Evolutionary conservation across 2,888 invertebrate species (phyloP), one percentile per base, ranked within the genome.

Genomic region (Carabus problematicus): DNA sequence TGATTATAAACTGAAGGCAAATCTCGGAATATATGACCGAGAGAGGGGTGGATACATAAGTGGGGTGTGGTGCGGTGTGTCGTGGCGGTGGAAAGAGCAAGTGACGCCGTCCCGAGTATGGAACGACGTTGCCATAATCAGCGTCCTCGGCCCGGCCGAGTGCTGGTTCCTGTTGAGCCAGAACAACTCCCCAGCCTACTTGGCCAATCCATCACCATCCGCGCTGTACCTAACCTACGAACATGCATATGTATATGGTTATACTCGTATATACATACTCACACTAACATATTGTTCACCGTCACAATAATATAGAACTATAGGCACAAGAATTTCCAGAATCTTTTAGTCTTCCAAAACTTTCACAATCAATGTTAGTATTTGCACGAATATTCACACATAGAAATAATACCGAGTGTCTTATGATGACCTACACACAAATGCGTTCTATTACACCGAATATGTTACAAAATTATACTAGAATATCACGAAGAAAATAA

Each of bases 111-210:
- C 52, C 52, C 52, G 52, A 29, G 3, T 55, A 55, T 39, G 19
- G 3, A 43, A 60, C 60, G 60, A 45, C 60, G 60, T 18, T 45
- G 70, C 69, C 64, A 72, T 72, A 72, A 72, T 72, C 72, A 72
- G 60, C 64, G 66, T 41, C 59, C 19, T 8, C 64, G 62, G 56
- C 39, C 74, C 81, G 81, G 83, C 83, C 83, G 83, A 81, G 77
- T 80, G 82, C 81, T 83, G 82, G 29, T 29, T 29, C 82, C 83
- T 83, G 83, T 80, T 83, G 83, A 83, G 79, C 79, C 80, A 81
- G 79, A 77, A 76, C 76, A 82, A 82, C 79, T 83, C 83, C 83
- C 83, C 77, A 78, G 79, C 76, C 83, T 83, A 82, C 82, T 83
- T 79, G 81, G 77, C 80, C 82, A 80, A 83, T 83, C 83, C 82